These are phyloP conservation scores for Thamnophis sirtalis DNA, from an alignment of 2,113 vertebrate genomes.

Conservation along the genomic window DNA sequence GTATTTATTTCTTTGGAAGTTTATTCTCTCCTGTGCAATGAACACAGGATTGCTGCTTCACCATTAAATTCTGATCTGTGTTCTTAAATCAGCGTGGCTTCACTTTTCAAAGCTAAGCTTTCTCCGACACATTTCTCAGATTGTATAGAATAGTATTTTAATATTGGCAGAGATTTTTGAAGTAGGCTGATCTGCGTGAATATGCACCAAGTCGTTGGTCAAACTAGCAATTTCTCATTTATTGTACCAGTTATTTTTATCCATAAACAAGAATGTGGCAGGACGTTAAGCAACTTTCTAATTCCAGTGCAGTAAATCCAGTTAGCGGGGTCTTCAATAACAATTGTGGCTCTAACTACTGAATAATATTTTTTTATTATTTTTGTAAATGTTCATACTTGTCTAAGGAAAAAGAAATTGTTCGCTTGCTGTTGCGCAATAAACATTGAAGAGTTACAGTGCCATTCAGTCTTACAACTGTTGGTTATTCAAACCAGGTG, in stretches of 20 bases:
- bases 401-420: neutral
- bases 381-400: neutral
- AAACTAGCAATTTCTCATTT: neutral
- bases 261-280: neutral
- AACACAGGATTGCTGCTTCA: neutral
- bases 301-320: neutral
- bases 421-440: no score
- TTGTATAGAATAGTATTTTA: neutral
- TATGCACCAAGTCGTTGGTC: neutral
- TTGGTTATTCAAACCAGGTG: slow-evolving; percentile 72
- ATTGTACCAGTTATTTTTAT: neutral
- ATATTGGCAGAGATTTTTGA: neutral
- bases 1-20: neutral
- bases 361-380: neutral
- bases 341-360: neutral
- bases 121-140: neutral
- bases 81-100: neutral
- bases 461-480: neutral
- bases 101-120: neutral
- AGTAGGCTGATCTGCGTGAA: neutral
- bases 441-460: neutral
- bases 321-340: neutral
- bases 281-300: neutral
- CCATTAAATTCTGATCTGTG: neutral
- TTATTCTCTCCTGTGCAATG: neutral